phyloP scores from a whole-genome alignment of 2,113 vertebrate genomes.

The Oreochromis niloticus region DNA sequence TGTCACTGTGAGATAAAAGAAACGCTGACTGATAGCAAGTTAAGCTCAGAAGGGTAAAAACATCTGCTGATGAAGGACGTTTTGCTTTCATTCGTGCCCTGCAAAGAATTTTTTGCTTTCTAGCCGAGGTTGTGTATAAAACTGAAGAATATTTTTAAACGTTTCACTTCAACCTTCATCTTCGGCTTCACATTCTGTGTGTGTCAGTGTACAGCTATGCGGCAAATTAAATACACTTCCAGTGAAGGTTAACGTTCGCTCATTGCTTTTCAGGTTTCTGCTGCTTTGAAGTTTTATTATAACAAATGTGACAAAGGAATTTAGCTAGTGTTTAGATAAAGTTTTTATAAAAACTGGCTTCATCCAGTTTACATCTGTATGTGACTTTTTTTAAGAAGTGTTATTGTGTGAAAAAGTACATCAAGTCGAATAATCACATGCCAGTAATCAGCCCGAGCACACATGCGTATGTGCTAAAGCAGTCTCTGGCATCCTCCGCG shows the following conservation, averaged over 20 bases:
- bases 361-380: not conserved
- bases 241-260: not conserved
- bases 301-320: not conserved
- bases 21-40: conserved; percentile 32
- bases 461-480: not conserved
- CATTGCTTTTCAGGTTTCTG: not conserved
- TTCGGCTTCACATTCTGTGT: not conserved
- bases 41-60: not conserved
- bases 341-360: not conserved
- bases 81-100: not conserved
- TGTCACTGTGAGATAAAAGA: conserved; percentile 7
- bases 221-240: not conserved
- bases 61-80: conserved; percentile 21
- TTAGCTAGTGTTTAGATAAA: not conserved
- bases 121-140: not conserved
- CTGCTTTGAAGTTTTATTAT: not conserved
- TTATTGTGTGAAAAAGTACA: not conserved
- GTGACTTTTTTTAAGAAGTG: not conserved
- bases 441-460: not conserved
- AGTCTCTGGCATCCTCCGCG: not conserved
- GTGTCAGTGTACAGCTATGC: not conserved
- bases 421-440: not conserved
- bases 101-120: not conserved
- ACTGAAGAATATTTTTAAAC: not conserved
- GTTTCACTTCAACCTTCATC: not conserved